phyloP scores from a whole-genome alignment of 1,140 invertebrate genomes.

The Nixonia krombeini region DNA sequence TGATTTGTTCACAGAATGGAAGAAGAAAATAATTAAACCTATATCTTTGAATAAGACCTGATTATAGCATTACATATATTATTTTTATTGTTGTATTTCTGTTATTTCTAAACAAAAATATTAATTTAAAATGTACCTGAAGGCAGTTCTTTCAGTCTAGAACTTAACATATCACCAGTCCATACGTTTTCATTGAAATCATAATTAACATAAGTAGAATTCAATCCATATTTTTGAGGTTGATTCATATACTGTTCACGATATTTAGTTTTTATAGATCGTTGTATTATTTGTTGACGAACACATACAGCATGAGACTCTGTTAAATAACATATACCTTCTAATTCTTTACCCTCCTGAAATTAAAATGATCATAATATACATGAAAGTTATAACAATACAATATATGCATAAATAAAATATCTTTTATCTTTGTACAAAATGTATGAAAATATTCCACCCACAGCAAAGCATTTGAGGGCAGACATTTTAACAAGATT shows the following conservation, averaged over 20 bases:
- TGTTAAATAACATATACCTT: conserved; percentile 58
- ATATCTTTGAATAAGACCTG: too few species aligned
- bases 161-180: conserved; percentile 53
- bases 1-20: too few species aligned
- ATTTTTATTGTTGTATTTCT: not conserved
- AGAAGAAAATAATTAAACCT: too few species aligned
- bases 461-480: conserved; percentile 54
- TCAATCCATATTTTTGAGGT: conserved; percentile 43
- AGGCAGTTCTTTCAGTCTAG: conserved; percentile 55
- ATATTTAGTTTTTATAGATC: conserved; percentile 52
- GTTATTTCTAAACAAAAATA: conserved; percentile 7
- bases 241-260: conserved; percentile 25
- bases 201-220: conserved; percentile 50
- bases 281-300: conserved; percentile 58
- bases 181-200: conserved; percentile 36
- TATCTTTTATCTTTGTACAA: conserved; percentile 1
- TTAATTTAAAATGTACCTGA: conserved; percentile 46
- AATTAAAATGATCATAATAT: conserved; percentile 2
- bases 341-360: conserved; percentile 51
- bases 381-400: conserved; percentile 4
- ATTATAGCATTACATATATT: not conserved
- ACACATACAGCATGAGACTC: conserved; percentile 61
- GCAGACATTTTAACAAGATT: conserved; percentile 60
- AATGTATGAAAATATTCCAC: conserved; percentile 8
- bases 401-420: conserved; percentile 7